Conservation (phyloP, 1,140 invertebrate genomes). For the Polyergus mexicanus region DNA sequence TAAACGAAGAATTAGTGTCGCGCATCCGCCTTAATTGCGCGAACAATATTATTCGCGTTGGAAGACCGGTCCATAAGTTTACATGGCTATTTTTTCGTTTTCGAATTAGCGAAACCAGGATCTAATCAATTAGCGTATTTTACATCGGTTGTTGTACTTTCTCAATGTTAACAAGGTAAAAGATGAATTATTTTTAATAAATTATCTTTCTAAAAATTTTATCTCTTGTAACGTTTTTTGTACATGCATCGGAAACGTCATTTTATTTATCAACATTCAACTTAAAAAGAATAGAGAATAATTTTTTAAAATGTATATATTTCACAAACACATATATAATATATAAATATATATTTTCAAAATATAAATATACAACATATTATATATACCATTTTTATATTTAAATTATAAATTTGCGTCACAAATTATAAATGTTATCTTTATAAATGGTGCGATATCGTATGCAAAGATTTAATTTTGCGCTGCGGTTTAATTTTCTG, state of each 20-base stretch:
- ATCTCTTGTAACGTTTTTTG: not conserved
- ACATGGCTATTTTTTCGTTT: constrained; percentile 19
- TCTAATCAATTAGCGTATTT: constrained; percentile 12
- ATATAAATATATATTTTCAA: not conserved
- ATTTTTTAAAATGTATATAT: not conserved
- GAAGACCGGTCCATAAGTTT: not conserved
- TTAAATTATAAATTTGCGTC: not conserved
- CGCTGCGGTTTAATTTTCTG: constrained; percentile 66
- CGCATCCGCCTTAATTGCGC: constrained; percentile 56
- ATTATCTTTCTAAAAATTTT: no score
- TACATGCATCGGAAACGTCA: no score
- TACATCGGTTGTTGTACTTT: not conserved
- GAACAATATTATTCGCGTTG: constrained; percentile 30
- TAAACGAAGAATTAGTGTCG: constrained; percentile 68
- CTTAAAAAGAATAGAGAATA: not conserved
- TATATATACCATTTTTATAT: not conserved
- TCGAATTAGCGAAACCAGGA: not conserved
- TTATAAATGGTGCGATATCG: not conserved
- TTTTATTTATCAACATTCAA: not conserved
- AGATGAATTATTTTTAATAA: not conserved
- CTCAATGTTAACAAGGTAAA: not conserved
- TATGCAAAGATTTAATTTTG: constrained; percentile 58
- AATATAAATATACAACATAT: not conserved
- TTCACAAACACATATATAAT: not conserved
- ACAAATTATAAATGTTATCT: not conserved